Conservation (phyloP, 1,140 invertebrate genomes). For the Drosophila sturtevanti region DNA sequence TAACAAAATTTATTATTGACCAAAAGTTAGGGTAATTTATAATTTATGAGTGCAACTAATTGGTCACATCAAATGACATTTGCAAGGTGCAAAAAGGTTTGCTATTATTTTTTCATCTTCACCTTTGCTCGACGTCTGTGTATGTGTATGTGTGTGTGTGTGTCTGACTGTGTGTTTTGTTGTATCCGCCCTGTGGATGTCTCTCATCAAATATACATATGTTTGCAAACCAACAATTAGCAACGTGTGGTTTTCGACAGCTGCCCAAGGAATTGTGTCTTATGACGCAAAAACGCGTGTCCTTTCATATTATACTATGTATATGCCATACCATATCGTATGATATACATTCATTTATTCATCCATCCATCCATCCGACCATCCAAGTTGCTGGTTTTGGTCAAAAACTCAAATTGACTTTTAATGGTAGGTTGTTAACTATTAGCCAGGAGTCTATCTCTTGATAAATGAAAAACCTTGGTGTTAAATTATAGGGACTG, state of each 20-base stretch:
- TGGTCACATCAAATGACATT: slow-evolving; percentile 41
- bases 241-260: slow-evolving; percentile 68
- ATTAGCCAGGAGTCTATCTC: slow-evolving; percentile 37
- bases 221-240: slow-evolving; percentile 62
- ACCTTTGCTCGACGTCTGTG: not conserved
- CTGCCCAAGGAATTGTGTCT: slow-evolving; percentile 45
- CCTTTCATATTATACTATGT: slow-evolving; percentile 29
- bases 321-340: not conserved
- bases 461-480: slow-evolving; percentile 60
- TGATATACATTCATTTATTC: not conserved
- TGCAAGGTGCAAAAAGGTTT: slow-evolving; percentile 73
- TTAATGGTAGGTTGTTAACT: slow-evolving; percentile 68
- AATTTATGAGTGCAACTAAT: slow-evolving; percentile 11
- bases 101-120: slow-evolving; percentile 41
- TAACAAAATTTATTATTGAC: too few relatives aligned
- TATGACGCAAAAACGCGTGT: slow-evolving; percentile 39
- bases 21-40: not conserved
- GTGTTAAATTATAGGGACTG: slow-evolving; percentile 51
- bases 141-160: not conserved
- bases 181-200: slow-evolving; percentile 28
- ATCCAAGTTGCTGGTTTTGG: slow-evolving; percentile 7
- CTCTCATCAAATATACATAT: slow-evolving; percentile 42
- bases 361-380: not conserved
- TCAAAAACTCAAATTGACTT: slow-evolving; percentile 60
- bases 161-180: slow-evolving; percentile 12